phyloP scores from a whole-genome alignment of 2,113 vertebrate genomes.

The Sus scrofa region T2T-Sscrofa CM000830.6:131298501-131299000 shows the following conservation, averaged over 20 bases:
- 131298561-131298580: too few species aligned
- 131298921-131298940: background rate
- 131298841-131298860: constrained; percentile 12
- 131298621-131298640: too few species aligned
- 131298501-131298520: too few species aligned
- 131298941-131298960: background rate
- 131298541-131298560: too few species aligned
- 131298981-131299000: background rate
- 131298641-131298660: too few species aligned
- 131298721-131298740: background rate
- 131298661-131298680: too few species aligned
- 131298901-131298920: constrained; percentile 3
- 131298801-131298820: constrained; percentile 3
- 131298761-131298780: background rate
- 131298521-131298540: too few species aligned
- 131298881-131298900: constrained; percentile 12
- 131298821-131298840: background rate
- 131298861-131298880: background rate
- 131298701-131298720: background rate
- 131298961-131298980: background rate
- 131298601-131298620: too few species aligned
- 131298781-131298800: background rate
- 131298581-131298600: too few species aligned
- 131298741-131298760: background rate
- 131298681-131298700: background rate